A percentile compares a stretch with the other conserved stretches of the same genome.
phyloP scores from a whole-genome alignment of 2,113 vertebrate species.

The Gymnorhina tibicen region DNA sequence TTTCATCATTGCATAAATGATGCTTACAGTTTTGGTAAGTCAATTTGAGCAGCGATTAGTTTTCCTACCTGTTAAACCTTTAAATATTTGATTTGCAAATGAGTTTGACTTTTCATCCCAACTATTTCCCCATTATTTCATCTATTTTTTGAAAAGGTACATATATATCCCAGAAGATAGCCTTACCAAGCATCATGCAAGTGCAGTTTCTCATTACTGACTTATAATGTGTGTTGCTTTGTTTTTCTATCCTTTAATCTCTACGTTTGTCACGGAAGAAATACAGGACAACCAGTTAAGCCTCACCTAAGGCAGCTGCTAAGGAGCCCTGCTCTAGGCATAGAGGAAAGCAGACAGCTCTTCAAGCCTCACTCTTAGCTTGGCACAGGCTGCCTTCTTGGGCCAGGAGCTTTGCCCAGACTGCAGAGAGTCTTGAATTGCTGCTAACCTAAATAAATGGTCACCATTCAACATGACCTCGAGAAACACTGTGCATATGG shows the following conservation, averaged over 20 bases:
- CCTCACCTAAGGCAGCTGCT: neutral
- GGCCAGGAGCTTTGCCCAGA: neutral
- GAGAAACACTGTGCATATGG: neutral
- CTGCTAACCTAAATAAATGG: neutral
- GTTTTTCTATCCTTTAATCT: neutral
- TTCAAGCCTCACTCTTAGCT: neutral
- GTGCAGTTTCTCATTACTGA: neutral
- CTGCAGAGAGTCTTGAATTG: neutral
- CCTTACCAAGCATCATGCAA: neutral
- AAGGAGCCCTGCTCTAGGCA: neutral
- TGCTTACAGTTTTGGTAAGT: neutral
- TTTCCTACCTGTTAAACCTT: neutral
- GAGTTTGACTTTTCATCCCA: neutral
- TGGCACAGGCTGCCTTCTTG: neutral
- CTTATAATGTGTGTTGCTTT: neutral
- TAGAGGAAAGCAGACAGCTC: neutral
- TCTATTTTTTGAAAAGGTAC: neutral
- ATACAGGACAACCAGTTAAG: neutral
- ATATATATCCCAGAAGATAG: neutral
- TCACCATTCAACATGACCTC: neutral
- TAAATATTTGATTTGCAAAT: conserved; percentile 21
- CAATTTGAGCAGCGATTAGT: neutral
- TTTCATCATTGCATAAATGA: neutral
- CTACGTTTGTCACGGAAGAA: neutral
- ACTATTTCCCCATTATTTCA: neutral